These are phyloP conservation scores for Philereme vetulata DNA, from an alignment of 2,888 invertebrate genomes.

Conservation along the genomic window DNA sequence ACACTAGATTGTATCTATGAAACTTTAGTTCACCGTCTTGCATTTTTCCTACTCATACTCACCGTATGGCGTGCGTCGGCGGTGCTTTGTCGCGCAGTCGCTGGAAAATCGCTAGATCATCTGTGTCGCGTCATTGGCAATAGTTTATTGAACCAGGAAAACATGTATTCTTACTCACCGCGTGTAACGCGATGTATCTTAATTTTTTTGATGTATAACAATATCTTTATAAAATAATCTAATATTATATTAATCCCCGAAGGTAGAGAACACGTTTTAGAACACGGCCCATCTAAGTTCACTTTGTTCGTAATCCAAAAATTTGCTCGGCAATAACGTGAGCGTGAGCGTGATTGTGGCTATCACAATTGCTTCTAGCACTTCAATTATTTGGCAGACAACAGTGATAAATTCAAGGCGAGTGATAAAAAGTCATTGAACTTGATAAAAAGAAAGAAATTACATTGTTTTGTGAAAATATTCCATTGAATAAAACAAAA, in stretches of 20 bases:
- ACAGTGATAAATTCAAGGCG: conserved; percentile 72
- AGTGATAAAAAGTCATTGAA: conserved; percentile 76
- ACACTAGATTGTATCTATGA: conserved; percentile 19
- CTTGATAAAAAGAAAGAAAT: conserved; percentile 66
- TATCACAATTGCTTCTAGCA: conserved; percentile 31
- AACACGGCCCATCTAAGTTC: background rate
- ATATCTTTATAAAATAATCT: background rate
- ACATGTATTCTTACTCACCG: background rate
- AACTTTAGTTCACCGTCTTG: conserved; percentile 7
- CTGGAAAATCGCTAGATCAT: conserved; percentile 12
- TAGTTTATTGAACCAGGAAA: conserved; percentile 17
- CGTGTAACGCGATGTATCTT: background rate
- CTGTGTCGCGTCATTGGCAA: conserved; percentile 1
- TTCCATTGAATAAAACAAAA: no score
- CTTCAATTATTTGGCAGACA: conserved; percentile 56
- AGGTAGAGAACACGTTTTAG: background rate
- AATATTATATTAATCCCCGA: background rate
- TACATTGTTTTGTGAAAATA: conserved; percentile 10
- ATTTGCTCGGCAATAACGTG: conserved; percentile 13
- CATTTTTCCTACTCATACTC: background rate
- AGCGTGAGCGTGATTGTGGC: conserved; percentile 26
- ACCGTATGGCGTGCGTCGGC: background rate
- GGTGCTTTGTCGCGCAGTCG: conserved; percentile 5
- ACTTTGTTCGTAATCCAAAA: background rate
- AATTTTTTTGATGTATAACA: background rate